Base-by-base conservation (phyloP, 2,888 invertebrate species). In the Aphidoletes aphidimyza region DNA sequence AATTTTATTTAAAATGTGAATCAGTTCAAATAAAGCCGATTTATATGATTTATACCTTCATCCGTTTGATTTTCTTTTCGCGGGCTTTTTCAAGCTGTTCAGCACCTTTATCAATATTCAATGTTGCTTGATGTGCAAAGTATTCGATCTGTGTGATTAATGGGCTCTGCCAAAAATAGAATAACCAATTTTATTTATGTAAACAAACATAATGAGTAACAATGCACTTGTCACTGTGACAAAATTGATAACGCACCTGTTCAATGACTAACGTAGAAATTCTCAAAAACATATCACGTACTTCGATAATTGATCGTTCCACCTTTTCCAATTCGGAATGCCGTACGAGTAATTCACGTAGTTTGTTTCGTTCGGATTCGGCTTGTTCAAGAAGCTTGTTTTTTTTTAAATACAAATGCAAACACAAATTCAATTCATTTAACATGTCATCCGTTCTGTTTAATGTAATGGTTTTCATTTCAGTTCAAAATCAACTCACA, bases 331-430 rank as follows among this genome's bases (percentile, higher is more conserved):
- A 86, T 86, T 90, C 89, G 39, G 89, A 89, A 83, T 89, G 89
- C 14, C 90, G 88, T 85, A 89, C 89, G 88, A 90, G 89, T 19
- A 90, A 87, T 87, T 90, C 89, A 42, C 90, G 87, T 45, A 90
- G 85, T 0, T 88, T 88, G 85, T 88, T 87, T 19, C 90, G 87
- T 84, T 90, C 90, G 85, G 89, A 89, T 86, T 90, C 89, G 5
- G 90, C 89, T 85, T 90, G 89, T 87, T 90, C 90, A 85, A 90
- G 87, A 86, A 90, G 89, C 90, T 90, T 86, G 47, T n/a, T n/a
- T n/a, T n/a, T n/a, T n/a, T n/a, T n/a, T n/a, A 69, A 69, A 69
- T 30, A 11, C 6, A 34, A 0, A 69, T 14, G 14, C 45, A 45
- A 8, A 45, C 45, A 45, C 45, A 45, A 86, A 45, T 83, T 8